phyloP scores from a whole-genome alignment of 2,797 vertebrate species.

The Bufotes viridis region DNA sequence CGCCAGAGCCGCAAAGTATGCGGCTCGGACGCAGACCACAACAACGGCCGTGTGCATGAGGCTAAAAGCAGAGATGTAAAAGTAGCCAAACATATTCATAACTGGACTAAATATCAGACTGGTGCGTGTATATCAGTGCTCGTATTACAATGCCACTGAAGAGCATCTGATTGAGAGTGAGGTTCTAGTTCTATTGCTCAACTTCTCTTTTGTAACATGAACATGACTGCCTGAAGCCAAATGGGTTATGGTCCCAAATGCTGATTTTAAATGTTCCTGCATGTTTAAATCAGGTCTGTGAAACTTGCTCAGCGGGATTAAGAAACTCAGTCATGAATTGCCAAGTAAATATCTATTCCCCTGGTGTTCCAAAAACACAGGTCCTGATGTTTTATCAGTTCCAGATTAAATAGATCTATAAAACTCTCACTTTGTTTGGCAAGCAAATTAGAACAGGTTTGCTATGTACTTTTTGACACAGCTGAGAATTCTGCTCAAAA shows the following conservation, averaged over 20 bases:
- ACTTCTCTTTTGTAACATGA: background rate
- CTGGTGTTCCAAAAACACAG: conserved; percentile 41
- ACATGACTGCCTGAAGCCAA: background rate
- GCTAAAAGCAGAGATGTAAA: too few relatives aligned
- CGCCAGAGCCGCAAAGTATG: too few relatives aligned
- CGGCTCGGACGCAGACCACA: too few relatives aligned
- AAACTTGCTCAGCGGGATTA: conserved; percentile 29
- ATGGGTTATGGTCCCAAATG: background rate
- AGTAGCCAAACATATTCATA: background rate
- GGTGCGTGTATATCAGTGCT: background rate
- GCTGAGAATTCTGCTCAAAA: conserved; percentile 46
- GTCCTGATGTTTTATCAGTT: conserved; percentile 58
- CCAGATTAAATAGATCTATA: conserved; percentile 51
- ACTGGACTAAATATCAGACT: background rate
- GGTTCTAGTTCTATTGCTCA: background rate
- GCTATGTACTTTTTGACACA: conserved; percentile 47
- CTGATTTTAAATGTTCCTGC: conserved; percentile 16
- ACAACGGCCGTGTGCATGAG: too few relatives aligned
- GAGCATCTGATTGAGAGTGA: background rate
- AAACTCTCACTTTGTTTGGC: conserved; percentile 41
- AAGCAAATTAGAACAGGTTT: conserved; percentile 46
- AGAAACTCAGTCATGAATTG: conserved; percentile 39
- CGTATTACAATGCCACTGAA: background rate
- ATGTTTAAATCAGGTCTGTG: conserved; percentile 1
- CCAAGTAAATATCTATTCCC: conserved; percentile 47